Evolutionary conservation across 1,140 invertebrate species (phyloP), one percentile per base, ranked within the genome.

Genomic region (Goniozus legneri): DNA sequence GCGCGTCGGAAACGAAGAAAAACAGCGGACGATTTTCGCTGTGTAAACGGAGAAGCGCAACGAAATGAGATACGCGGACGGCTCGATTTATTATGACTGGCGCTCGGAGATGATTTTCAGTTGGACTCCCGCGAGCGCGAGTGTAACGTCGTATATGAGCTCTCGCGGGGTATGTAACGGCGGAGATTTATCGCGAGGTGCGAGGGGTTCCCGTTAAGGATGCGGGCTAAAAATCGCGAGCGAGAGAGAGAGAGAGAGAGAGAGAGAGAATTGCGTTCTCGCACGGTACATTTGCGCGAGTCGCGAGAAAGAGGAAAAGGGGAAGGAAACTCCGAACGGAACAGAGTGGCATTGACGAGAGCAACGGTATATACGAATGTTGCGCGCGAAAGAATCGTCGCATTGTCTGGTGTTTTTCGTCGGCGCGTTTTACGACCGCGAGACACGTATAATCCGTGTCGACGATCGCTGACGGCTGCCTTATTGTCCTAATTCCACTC

Each of bases 141-240:
- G n/a, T n/a, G n/a, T n/a, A n/a, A n/a, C n/a, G n/a, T n/a, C n/a
- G n/a, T n/a, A n/a, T n/a, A n/a, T n/a, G n/a, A n/a, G n/a, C n/a
- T n/a, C n/a, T n/a, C n/a, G n/a, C n/a, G n/a, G n/a, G n/a, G n/a
- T n/a, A n/a, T n/a, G n/a, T n/a, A n/a, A n/a, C 36, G 15, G 8
- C 44, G 36, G 47, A 47, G 50, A 62, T 62, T 62, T 57, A 64
- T 64, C 56, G 50, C 44, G 45, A 49, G 30, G 39, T 37, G 42
- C 42, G 51, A 13, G 24, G 42, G 22, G 58, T 65, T 57, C 58
- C n/a, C 58, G 61, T 59, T 63, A 64, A 59, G 54, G 58, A 57
- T 56, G 39, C 52, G 50, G 32, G 47, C n/a, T 48, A 50, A 39
- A 52, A 52, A 47, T 45, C 40, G 38, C 34, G 30, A 27, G 24